phyloP scores from a whole-genome alignment of 2,113 vertebrate species.

The Nymphicus hollandicus region DNA sequence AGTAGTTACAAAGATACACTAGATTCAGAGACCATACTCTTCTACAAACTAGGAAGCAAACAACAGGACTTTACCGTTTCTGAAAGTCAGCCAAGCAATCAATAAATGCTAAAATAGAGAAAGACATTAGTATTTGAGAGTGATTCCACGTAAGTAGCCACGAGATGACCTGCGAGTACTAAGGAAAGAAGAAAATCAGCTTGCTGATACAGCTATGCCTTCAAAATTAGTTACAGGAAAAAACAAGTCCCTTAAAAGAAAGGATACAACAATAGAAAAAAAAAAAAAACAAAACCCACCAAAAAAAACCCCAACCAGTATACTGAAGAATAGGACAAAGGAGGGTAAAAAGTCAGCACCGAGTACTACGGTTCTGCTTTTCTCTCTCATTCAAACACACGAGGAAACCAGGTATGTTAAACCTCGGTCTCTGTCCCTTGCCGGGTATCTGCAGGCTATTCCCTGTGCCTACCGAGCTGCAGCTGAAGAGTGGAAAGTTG shows the following conservation, averaged over 20 bases:
- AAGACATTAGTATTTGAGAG: not conserved
- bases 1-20: not conserved
- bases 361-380: not conserved
- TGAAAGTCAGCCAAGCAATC: not conserved
- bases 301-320: not conserved
- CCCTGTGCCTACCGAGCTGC: not conserved
- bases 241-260: not conserved
- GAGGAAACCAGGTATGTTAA: not conserved
- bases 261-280: not conserved
- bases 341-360: not conserved
- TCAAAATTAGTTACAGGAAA: not conserved
- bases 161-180: not conserved
- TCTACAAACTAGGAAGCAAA: not conserved
- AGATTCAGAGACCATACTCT: not conserved
- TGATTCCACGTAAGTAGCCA: not conserved
- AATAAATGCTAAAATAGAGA: not conserved
- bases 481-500: constrained; percentile 9
- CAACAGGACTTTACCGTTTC: not conserved
- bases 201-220: not conserved
- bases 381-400: not conserved
- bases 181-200: not conserved
- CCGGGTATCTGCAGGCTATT: not conserved
- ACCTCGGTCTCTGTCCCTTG: not conserved
- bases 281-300: too few species aligned
- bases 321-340: not conserved